Evolutionary conservation across 2,797 vertebrate species (phyloP), one percentile per base, ranked within the genome.

Genomic region (Pyrocephalus nanus): DNA sequence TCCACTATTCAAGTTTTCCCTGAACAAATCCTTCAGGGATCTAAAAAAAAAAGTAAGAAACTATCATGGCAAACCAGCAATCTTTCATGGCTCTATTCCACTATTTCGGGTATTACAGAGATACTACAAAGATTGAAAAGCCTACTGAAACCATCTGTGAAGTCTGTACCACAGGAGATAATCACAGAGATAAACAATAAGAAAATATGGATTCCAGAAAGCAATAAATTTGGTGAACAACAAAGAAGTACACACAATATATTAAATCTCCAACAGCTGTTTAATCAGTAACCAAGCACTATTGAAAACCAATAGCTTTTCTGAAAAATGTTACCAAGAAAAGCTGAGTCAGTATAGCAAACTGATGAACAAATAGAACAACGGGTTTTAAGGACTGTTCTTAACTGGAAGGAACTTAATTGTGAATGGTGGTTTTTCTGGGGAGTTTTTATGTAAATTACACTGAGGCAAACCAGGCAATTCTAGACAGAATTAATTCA

Each of bases 381-480:
- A 17, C 0, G 34, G 20, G 10, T 45, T 66, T 85, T 45, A 78
- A 82, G 40, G 48, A 66, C 15, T 66, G 22, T 25, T 58, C 43
- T 75, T 86, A 89, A 70, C 16, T 47, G 26, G 43, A 62, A 78
- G 25, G 8, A 80, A 51, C 13, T 69, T 48, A 58, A 53, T 9
- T 2, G 32, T 7, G 1, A 47, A 26, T 14, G 5, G 18, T 61
- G 45, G 45, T 55, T 72, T 76, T 71, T 47, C 30, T 38, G 25
- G 4, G 6, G 0, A 5, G 6, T 15, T 1, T 53, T 26, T 12
- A 48, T 26, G 7, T 15, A 53, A 70, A 7, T 45, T 29, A n/a
- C 8, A 90, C 16, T 32, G 61, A 12, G 11, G 53, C 29, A 88
- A 92, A 43, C 4, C 32, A 92, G 42, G 64, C 6, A 53, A 62